These are phyloP conservation scores for Xiphydria camelus DNA, from an alignment of 2,888 invertebrate species.

Conservation along the genomic window DNA sequence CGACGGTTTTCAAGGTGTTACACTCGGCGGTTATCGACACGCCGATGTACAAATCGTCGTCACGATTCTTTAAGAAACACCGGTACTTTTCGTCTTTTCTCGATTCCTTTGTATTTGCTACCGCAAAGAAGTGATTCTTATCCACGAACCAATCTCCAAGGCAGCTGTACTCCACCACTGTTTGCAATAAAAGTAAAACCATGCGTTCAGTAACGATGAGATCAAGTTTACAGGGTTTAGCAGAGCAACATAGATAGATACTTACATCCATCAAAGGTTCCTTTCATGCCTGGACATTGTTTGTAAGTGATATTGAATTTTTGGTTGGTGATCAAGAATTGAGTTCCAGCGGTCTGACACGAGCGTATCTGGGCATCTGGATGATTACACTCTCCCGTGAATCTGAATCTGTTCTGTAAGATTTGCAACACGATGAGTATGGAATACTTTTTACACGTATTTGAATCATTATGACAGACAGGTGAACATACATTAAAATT, in stretches of 20 bases:
- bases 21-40: constrained; percentile 94
- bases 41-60: constrained; percentile 89
- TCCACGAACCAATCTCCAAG: constrained; percentile 94
- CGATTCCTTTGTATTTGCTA: constrained; percentile 95
- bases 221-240: too few relatives aligned
- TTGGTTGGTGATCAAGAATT: constrained; percentile 94
- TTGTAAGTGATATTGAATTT: constrained; percentile 95
- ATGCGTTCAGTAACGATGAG: neutral
- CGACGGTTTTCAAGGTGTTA: constrained; percentile 87
- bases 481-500: neutral
- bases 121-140: constrained; percentile 95
- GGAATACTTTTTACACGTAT: too few relatives aligned
- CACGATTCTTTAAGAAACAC: constrained; percentile 91
- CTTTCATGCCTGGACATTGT: constrained; percentile 86
- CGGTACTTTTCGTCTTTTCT: constrained; percentile 93
- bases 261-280: constrained; percentile 81
- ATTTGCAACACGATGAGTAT: constrained; percentile 14
- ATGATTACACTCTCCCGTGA: constrained; percentile 89
- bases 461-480: constrained; percentile 1
- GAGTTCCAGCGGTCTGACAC: constrained; percentile 94
- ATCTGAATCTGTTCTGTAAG: constrained; percentile 78
- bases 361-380: constrained; percentile 89
- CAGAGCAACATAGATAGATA: constrained; percentile 11
- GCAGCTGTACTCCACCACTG: constrained; percentile 88
- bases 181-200: constrained; percentile 27